Evolutionary conservation across 2,888 invertebrate genomes (phyloP), one percentile per base, ranked within the genome.

Genomic region (Folsomia manolachei): DNA sequence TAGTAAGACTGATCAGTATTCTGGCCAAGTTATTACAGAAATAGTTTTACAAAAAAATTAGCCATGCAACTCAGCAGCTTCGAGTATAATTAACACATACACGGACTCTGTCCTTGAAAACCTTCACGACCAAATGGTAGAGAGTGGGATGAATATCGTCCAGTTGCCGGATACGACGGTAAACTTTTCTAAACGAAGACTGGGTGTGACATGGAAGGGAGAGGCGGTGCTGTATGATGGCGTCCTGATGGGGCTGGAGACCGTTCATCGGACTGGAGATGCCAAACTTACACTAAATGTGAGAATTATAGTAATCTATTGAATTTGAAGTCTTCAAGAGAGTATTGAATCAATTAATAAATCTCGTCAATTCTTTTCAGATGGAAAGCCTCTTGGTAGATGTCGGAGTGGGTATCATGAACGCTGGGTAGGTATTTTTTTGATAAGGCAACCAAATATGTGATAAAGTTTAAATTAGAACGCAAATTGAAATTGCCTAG

Each of bases 121-220:
- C 63, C 74, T 76, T 9, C 76, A 76, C 69, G 67, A 71, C n/a
- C 76, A 76, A 71, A 74, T 81, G 74, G 24, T 79, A 11, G 71
- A 75, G 11, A 75, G 69, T 25, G 79, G 79, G 9, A 61, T 77
- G 1, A 74, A 78, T 70, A 75, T 71, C 18, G 71, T 78, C 14
- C 53, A 69, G n/a, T 71, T 81, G 52, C 80, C 79, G 2, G 78
- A 78, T 39, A 70, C 74, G 21, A 62, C 63, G 61, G 72, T 72
- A 27, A 73, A 74, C 62, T 81, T 81, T 72, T 79, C 77, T 1
- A 69, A 78, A 63, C 69, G 70, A 51, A 63, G 78, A 14, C 63
- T 80, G n/a, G 80, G 80, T 11, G 77, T 80, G 2, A 75, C 67
- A 18, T 81, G 80, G 79, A 76, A 80, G 63, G 81, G 80, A 25